Base-by-base conservation (phyloP, 2,113 vertebrate species). In the Albula glossodonta region DNA sequence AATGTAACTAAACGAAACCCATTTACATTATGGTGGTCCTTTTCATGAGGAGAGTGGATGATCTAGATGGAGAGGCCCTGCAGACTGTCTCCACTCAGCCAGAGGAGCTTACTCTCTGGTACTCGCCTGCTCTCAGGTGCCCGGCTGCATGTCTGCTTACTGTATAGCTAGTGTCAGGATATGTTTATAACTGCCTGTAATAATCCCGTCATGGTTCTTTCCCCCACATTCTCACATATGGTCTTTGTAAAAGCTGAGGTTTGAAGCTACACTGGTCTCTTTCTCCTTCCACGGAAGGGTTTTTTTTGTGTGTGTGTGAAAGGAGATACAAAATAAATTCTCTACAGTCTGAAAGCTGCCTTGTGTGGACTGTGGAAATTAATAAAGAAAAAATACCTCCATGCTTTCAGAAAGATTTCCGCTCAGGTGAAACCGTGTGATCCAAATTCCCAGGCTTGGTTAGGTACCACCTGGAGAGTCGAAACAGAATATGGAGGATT, bases 291-390 rank as follows among this genome's bases (percentile, higher is more conserved):
- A 41, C 19, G 56, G 49, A 0, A 63, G 53, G 17, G 17, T 52
- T 90, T 90, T 92, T 86, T 89, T 49, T 82, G 89, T 90, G 86
- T 86, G 88, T 88, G 84, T 3, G 19, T 85, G 82, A 94, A 94
- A 94, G 86, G 88, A 91, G 93, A 93, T 91, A 87, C 92, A 92
- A 91, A 91, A 92, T 94, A 92, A 94, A 92, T 94, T 88, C 89
- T 70, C 49, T 85, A 81, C 88, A 89, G 87, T 89, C 89, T 92
- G 89, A 93, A 93, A 88, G 91, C 88, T 87, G 87, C 88, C 91
- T 93, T 94, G 92, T 94, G 94, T 90, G 60, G 22, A 15, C 74
- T 87, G 87, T 88, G 84, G 84, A 93, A 94, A 4, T 4, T 66
- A 7, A 95, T 93, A 91, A 93, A 92, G 91, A 90, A 92, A 90